These are phyloP conservation scores for Scortum barcoo DNA, from an alignment of 2,113 vertebrate species.

Conservation along the genomic window DNA sequence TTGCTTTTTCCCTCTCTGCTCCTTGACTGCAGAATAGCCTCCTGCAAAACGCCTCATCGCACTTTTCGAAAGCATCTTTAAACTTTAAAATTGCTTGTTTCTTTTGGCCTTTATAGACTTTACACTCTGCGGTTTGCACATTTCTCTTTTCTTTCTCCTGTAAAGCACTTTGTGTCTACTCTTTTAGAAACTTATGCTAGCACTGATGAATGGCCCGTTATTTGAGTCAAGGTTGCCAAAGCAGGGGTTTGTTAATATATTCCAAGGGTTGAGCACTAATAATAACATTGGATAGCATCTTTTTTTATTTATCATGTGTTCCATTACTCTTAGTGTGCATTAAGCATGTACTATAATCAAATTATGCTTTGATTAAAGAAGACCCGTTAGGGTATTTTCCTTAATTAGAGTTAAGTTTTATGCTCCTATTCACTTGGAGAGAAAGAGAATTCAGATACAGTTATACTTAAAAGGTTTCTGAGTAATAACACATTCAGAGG, in stretches of 20 bases:
- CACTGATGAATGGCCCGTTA: background rate
- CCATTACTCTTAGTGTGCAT: background rate
- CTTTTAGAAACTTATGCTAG: background rate
- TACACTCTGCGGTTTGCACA: background rate
- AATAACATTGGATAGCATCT: background rate
- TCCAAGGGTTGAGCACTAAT: background rate
- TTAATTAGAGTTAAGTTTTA: background rate
- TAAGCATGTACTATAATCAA: background rate
- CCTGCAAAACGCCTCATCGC: background rate
- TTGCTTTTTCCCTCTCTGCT: background rate
- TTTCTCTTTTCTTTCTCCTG: background rate
- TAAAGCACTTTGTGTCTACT: background rate
- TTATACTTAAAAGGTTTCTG: constrained; percentile 17
- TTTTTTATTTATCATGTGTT: background rate
- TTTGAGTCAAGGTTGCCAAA: background rate
- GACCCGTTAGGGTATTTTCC: background rate
- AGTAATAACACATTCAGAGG: constrained; percentile 5
- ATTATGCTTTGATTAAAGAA: background rate
- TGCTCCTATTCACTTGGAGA: constrained; percentile 3
- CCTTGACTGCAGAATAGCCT: background rate
- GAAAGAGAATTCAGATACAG: background rate
- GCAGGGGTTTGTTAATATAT: background rate
- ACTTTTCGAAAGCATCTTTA: background rate
- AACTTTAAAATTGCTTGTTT: background rate
- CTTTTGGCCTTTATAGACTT: background rate